These are phyloP conservation scores for Chascanopsetta lugubris DNA, from an alignment of 2,113 vertebrate species.

Conservation along the genomic window DNA sequence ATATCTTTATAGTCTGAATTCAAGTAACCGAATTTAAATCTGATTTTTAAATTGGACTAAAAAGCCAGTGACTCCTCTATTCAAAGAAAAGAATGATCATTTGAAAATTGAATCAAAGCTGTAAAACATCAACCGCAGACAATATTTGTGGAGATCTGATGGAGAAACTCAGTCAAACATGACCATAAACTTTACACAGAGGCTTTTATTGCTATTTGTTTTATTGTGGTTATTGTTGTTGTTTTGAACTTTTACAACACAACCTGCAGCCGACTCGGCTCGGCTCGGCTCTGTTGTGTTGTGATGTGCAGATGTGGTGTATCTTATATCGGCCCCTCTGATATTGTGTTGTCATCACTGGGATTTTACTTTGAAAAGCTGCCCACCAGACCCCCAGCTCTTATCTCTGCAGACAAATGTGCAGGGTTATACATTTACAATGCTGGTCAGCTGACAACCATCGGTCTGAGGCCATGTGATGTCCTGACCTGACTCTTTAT, in stretches of 20 bases:
- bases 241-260: too few species aligned
- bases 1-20: too few species aligned
- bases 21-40: too few species aligned
- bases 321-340: too few species aligned
- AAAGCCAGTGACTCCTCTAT: background rate
- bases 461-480: background rate
- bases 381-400: background rate
- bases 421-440: background rate
- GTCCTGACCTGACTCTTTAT: background rate
- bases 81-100: background rate
- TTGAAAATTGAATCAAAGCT: background rate
- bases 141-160: background rate
- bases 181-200: too few species aligned
- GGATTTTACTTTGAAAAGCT: conserved; percentile 20
- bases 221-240: background rate
- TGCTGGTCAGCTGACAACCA: background rate
- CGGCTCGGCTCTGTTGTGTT: too few species aligned
- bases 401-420: too few species aligned
- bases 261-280: too few species aligned
- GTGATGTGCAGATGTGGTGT: too few species aligned
- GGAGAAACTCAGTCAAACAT: background rate
- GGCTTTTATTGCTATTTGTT: background rate
- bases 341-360: background rate
- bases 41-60: background rate
- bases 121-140: background rate